These are phyloP conservation scores for Bergia sp. DNA, from an alignment of 92 coral and sea anemone genomes.

Conservation along the genomic window DNA sequence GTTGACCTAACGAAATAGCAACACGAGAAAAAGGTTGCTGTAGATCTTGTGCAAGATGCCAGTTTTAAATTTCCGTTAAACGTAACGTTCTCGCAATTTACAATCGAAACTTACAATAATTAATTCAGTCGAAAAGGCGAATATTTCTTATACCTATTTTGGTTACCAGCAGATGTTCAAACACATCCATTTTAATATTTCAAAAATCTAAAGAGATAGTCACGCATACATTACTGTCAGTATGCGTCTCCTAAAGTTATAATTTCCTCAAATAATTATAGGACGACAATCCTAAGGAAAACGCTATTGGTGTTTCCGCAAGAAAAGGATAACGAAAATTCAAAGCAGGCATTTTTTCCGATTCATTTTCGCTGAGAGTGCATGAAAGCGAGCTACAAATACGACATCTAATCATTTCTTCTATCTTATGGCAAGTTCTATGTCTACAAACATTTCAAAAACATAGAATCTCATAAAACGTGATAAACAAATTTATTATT, in stretches of 20 bases:
- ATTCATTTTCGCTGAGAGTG: background rate
- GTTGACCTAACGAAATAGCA: background rate
- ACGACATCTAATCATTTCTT: background rate
- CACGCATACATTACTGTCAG: background rate
- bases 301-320: background rate
- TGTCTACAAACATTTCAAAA: background rate
- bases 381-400: background rate
- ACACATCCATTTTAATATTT: constrained; percentile 6
- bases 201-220: background rate
- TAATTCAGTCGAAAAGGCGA: background rate
- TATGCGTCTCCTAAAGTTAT: background rate
- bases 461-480: constrained; percentile 5
- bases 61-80: background rate
- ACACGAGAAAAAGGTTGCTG: background rate
- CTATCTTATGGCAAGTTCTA: background rate
- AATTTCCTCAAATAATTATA: background rate
- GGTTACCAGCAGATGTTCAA: constrained; percentile 32
- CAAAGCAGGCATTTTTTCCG: background rate
- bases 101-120: background rate
- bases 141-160: background rate
- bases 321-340: background rate
- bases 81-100: background rate
- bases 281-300: background rate
- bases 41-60: background rate
- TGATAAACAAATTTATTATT: constrained; percentile 10